phyloP scores from a whole-genome alignment of 2,113 vertebrate genomes.

The Gyps fulvus region DNA sequence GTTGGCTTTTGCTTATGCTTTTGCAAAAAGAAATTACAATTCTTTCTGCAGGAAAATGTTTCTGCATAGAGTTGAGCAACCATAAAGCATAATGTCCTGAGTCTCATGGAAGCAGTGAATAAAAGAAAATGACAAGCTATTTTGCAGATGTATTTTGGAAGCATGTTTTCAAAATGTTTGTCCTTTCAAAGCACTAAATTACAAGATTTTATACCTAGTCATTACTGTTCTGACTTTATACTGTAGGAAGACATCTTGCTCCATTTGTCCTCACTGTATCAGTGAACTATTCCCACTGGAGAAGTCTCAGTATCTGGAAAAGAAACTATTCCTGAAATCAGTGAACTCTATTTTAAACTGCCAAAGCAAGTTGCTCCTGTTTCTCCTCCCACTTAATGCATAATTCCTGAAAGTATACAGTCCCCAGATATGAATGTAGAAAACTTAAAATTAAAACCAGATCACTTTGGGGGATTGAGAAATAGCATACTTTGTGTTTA shows the following conservation, averaged over 20 bases:
- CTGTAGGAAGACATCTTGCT: neutral
- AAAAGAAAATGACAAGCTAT: neutral
- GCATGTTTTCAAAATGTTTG: neutral
- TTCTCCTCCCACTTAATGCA: neutral
- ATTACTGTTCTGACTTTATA: neutral
- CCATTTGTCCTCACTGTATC: neutral
- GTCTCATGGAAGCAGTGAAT: neutral
- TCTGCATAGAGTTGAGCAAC: neutral
- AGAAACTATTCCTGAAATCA: neutral
- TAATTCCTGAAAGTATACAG: slow-evolving; percentile 1
- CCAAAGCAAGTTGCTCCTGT: neutral
- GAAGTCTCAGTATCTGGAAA: neutral
- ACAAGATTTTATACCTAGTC: neutral
- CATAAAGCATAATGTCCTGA: neutral
- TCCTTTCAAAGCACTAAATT: neutral
- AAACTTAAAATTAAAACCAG: neutral
- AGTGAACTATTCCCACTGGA: neutral
- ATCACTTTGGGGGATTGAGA: neutral
- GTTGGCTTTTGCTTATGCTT: neutral
- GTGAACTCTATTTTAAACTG: neutral
- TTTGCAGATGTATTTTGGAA: neutral
- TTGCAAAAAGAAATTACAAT: neutral
- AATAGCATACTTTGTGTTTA: neutral
- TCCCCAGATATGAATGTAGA: neutral
- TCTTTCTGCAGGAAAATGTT: neutral